Percentiles rank a stretch among this genome's conserved stretches.
These are phyloP conservation scores for Caranx melampygus DNA, from an alignment of 2,113 vertebrate genomes.

Conservation along the genomic window DNA sequence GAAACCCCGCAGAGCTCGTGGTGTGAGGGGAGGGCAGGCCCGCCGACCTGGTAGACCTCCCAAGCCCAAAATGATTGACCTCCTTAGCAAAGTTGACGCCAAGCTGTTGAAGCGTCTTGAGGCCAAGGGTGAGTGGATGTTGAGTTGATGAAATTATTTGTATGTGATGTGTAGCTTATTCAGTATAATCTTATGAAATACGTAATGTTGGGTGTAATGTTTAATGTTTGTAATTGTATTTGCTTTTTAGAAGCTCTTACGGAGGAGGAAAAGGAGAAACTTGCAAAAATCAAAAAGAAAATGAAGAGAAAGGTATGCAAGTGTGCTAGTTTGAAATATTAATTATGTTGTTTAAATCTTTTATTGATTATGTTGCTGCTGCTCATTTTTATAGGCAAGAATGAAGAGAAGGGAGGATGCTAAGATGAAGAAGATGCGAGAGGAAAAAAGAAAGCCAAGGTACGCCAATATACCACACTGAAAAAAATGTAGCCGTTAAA, in stretches of 20 bases:
- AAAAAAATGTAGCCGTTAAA: background rate
- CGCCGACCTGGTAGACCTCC: slow-evolving; percentile 91
- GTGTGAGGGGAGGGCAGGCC: slow-evolving; percentile 75
- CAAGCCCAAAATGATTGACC: slow-evolving; percentile 89
- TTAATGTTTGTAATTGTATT: background rate
- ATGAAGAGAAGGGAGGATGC: slow-evolving; percentile 90
- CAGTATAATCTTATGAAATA: background rate
- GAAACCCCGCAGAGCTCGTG: slow-evolving; percentile 79
- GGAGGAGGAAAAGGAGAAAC: slow-evolving; percentile 92
- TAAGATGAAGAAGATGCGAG: slow-evolving; percentile 87
- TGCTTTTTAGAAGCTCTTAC: slow-evolving; percentile 86
- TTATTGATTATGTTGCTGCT: slow-evolving; percentile 16
- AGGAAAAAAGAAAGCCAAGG: slow-evolving; percentile 89
- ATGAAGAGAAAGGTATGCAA: slow-evolving; percentile 89
- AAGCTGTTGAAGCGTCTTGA: slow-evolving; percentile 89
- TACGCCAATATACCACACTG: slow-evolving; percentile 50
- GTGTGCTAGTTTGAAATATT: no score
- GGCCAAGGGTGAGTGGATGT: slow-evolving; percentile 86
- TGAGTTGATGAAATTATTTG: background rate
- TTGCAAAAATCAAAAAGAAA: slow-evolving; percentile 95
- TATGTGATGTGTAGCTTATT: background rate
- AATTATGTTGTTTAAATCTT: slow-evolving; percentile 2
- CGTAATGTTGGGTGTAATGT: background rate
- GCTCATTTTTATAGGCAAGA: slow-evolving; percentile 85
- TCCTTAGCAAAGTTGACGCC: slow-evolving; percentile 91